Evolutionary conservation across 2,888 invertebrate genomes (phyloP), one percentile per base, ranked within the genome.

Genomic region (Scaptomyza caliginosa): DNA sequence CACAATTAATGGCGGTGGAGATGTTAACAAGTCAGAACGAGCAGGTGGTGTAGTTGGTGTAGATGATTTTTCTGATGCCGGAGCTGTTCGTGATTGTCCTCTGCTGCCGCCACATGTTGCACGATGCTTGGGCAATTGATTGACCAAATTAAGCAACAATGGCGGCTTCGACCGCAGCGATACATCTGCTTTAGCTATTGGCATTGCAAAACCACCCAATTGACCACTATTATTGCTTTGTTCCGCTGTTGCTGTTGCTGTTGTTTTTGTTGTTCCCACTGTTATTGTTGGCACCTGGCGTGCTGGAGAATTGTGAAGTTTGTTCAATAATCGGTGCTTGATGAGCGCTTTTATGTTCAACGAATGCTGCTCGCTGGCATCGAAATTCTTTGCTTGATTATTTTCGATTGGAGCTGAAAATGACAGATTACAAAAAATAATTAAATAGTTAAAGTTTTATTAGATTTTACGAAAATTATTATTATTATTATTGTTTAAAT

Each of bases 1-100:
- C 21, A 91, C 90, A 73, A 88, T 84, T 1, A 90, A 62, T 6
- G 69, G 79, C 24, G 58, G 51, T 7, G 67, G 46, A 17, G 36
- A 23, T 34, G 34, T 38, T 17, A 30, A 5, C 30, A 19, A 1
- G 6, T 16, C n/a, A 10, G 49, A 10, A 16, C 23, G 21, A 32
- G 51, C 4, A 16, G 34, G 3, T 34, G 32, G 8, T 24, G 54
- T 26, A 2, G n/a, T 8, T 19, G 36, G 3, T 13, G 17, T 11
- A 21, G 21, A 19, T 19, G 46, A 8, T 4, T 26, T 1, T 2
- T 11, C 3, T 34, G 34, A n/a, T 30, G 28, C 4, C 30, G 36
- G 8, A n/a, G 45, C 28, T 28, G 28, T 0, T 28, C 34, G 38
- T 34, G 28, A 4, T 24, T 50, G 55, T 24, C 40, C 13, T 7